Percentiles rank a stretch among this genome's conserved stretches.
Evolutionary conservation across 2,797 vertebrate genomes (phyloP).

Genomic region (Ficedula albicollis): DNA sequence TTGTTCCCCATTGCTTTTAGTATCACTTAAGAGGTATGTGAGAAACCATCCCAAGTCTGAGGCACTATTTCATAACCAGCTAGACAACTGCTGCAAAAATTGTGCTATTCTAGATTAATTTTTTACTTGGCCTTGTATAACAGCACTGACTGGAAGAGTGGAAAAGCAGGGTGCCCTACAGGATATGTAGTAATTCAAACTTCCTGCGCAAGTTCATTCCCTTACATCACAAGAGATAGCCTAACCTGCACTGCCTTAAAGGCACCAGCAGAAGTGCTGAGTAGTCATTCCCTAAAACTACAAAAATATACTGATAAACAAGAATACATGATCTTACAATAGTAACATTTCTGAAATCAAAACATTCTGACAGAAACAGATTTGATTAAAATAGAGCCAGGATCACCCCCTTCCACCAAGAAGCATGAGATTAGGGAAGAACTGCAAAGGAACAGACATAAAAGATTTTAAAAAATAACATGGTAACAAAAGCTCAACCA

Average conservation of each 20-base stretch:
- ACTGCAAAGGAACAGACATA: background rate
- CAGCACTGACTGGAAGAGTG: background rate
- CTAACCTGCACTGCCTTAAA: background rate
- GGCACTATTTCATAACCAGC: background rate
- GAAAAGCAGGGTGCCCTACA: background rate
- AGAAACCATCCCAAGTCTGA: background rate
- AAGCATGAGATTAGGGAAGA: background rate
- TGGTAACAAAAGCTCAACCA: background rate
- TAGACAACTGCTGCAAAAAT: background rate
- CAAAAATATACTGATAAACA: background rate
- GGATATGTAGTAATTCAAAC: constrained; percentile 9
- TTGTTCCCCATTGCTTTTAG: background rate
- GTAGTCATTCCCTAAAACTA: background rate
- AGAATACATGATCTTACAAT: background rate
- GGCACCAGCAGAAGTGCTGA: background rate
- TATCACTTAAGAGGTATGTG: background rate
- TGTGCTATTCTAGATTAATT: background rate
- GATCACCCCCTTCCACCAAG: background rate
- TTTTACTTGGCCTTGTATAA: background rate
- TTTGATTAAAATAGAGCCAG: background rate
- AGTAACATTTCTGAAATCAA: background rate
- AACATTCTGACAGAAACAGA: background rate
- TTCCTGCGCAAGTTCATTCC: background rate
- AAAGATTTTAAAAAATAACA: background rate
- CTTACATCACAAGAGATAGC: background rate